A percentile compares a stretch with the other conserved stretches of the same genome.
These are phyloP conservation scores for Euclidia mi DNA, from an alignment of 2,888 invertebrate genomes.

Conservation along the genomic window DNA sequence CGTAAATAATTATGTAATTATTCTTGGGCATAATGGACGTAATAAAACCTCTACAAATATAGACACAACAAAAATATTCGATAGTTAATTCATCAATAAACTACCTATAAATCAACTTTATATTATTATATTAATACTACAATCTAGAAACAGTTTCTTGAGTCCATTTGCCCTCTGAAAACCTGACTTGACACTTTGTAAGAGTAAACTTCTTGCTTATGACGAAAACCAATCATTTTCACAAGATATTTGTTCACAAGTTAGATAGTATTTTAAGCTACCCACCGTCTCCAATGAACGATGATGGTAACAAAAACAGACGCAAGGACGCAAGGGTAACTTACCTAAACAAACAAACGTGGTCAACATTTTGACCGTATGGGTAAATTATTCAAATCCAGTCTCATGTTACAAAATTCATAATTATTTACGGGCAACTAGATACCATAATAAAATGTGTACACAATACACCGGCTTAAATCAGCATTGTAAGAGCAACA, in stretches of 20 bases:
- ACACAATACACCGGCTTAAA: constrained; percentile 21
- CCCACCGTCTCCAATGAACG: constrained; percentile 5
- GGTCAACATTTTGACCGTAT: constrained; percentile 14
- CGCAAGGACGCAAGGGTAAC: constrained; percentile 5
- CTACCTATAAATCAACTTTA: no score
- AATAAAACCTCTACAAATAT: no score
- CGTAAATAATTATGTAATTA: no score
- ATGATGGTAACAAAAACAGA: constrained; percentile 13
- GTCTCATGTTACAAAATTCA: constrained; percentile 22
- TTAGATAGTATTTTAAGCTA: not conserved
- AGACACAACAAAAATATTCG: no score
- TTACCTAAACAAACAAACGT: constrained; percentile 22
- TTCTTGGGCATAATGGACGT: no score
- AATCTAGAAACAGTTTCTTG: no score
- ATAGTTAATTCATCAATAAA: no score
- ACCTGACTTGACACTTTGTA: not conserved
- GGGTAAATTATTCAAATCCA: constrained; percentile 11
- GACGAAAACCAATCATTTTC: not conserved
- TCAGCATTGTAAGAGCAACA: constrained; percentile 18
- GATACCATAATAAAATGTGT: constrained; percentile 19
- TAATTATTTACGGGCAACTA: constrained; percentile 25
- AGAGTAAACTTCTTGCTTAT: not conserved
- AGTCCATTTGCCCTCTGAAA: no score
- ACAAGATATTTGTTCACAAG: not conserved
- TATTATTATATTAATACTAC: no score